These are phyloP conservation scores for Andrena cerasifolii DNA, from an alignment of 1,140 invertebrate species.

Conservation along the genomic window DNA sequence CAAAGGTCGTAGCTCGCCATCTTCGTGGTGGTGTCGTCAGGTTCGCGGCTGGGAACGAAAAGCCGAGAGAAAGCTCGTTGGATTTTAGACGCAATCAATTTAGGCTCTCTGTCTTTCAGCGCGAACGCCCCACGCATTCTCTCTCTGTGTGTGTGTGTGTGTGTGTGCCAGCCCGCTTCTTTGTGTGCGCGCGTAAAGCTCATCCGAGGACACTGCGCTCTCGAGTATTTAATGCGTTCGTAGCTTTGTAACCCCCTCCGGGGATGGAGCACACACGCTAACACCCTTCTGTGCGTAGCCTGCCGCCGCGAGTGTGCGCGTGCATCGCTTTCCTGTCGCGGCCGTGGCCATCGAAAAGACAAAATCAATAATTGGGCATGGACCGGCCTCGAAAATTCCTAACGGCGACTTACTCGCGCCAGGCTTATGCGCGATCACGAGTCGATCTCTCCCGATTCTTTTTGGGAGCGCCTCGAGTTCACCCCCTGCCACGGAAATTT, in stretches of 20 bases:
- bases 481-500: no score
- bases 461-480: no score
- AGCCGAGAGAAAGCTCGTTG: constrained; percentile 48
- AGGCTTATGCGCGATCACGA: constrained; percentile 7
- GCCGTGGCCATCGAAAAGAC: constrained; percentile 63
- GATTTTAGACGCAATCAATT: constrained; percentile 68
- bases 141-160: neutral
- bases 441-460: no score
- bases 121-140: neutral
- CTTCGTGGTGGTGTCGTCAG: constrained; percentile 15
- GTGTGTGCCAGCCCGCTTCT: no score
- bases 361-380: constrained; percentile 70
- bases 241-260: constrained; percentile 64
- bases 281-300: constrained; percentile 18
- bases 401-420: neutral
- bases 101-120: constrained; percentile 53
- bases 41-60: constrained; percentile 33
- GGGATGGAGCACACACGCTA: neutral
- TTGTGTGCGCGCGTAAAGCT: constrained; percentile 34
- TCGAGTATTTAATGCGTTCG: constrained; percentile 73
- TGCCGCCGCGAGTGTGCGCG: constrained; percentile 21
- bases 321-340: constrained; percentile 41
- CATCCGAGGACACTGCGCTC: constrained; percentile 58
- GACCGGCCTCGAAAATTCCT: constrained; percentile 56
- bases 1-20: constrained; percentile 53